These are phyloP conservation scores for Battus philenor DNA, from an alignment of 1,140 invertebrate genomes.

Conservation along the genomic window DNA sequence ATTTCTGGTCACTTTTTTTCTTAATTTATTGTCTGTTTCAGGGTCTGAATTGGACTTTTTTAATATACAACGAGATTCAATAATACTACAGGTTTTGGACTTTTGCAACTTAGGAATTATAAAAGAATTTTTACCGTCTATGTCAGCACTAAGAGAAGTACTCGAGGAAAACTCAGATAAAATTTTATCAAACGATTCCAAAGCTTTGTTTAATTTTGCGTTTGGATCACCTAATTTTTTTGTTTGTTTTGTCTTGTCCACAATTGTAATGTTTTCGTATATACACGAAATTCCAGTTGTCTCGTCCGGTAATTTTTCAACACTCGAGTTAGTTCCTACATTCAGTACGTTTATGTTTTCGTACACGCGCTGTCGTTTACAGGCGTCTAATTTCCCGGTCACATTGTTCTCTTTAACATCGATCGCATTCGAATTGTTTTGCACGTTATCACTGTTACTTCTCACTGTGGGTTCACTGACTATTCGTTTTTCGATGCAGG, in stretches of 20 bases:
- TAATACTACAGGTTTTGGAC: constrained; percentile 79
- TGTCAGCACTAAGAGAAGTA: constrained; percentile 35
- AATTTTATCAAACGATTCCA: constrained; percentile 81
- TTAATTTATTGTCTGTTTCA: constrained; percentile 40
- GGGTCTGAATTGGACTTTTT: constrained; percentile 72
- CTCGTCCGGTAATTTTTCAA: constrained; percentile 49
- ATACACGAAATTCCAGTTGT: constrained; percentile 64
- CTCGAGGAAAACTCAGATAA: constrained; percentile 70
- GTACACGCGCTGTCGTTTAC: constrained; percentile 50
- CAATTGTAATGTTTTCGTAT: constrained; percentile 61
- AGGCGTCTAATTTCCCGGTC: constrained; percentile 33
- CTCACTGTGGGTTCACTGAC: constrained; percentile 49
- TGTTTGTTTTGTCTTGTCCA: constrained; percentile 51
- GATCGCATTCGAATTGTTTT: constrained; percentile 52
- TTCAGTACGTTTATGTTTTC: constrained; percentile 69
- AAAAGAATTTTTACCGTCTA: constrained; percentile 42
- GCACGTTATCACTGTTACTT: constrained; percentile 57
- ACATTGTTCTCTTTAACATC: constrained; percentile 41
- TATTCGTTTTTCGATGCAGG: constrained; percentile 59
- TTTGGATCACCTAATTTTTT: constrained; percentile 20
- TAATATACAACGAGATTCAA: constrained; percentile 78
- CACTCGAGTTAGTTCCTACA: constrained; percentile 21
- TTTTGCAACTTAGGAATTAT: constrained; percentile 76
- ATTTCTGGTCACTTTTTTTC: constrained; percentile 54
- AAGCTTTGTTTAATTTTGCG: constrained; percentile 77